Base-by-base conservation (phyloP, 2,113 vertebrate genomes). In the Piprites chloris region DNA sequence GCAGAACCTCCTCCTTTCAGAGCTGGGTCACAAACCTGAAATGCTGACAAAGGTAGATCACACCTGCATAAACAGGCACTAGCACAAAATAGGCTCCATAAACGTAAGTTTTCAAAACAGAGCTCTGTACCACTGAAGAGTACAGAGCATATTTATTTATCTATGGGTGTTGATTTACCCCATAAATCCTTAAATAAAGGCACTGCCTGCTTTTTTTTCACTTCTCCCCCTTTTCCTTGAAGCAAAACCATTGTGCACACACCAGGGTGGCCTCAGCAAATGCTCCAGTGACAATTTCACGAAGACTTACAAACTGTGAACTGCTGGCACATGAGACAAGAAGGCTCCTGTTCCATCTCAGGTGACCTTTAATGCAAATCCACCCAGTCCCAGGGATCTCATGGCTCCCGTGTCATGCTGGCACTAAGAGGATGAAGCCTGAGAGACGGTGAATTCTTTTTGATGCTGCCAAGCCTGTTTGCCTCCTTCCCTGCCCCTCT, bases 381-480 rank as follows among this genome's bases (percentile, higher is more conserved):
- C 85, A 53, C 15, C 53, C 66, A 28, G 30, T 62, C 67, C 82
- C 46, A 2, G 2, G 82, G 87, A 84, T 83, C 86, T 81, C 93
- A n/a, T 65, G 14, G 92, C 94, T 94, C 84, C 94, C 24, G 11
- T 75, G 88, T 53, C 78, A 79, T 4, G 82, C 85, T 20, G 21
- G 41, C 15, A 9, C 85, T 96, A 96, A 95, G 95, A 97, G 97
- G 96, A 97, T 97, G 95, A 96, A 96, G 87, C 44, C 89, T 94
- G 42, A 41, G 93, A 95, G 89, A 97, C 90, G 77, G 74, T 76
- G 82, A 93, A 79, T 87, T 95, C 89, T 94, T 94, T 92, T 28
- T 83, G 76, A 88, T 69, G 78, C 95, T 94, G 96, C 97, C 95
- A 96, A 97, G 95, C 86, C 92, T 95, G 94, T 94, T 89, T 96